Base-by-base conservation (phyloP, 2,888 invertebrate species). In the Rhagium mordax region DNA sequence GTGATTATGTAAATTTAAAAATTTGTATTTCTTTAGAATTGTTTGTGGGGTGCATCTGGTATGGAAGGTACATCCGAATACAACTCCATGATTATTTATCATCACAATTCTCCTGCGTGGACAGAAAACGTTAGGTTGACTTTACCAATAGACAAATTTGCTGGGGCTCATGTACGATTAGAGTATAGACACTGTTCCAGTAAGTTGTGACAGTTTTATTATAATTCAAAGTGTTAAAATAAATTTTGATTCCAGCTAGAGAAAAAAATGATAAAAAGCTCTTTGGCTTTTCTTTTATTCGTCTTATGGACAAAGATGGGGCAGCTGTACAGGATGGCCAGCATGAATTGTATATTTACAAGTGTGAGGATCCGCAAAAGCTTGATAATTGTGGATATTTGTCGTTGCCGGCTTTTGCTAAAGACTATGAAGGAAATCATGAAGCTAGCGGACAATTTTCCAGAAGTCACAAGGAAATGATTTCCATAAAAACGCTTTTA, bases 121-220 rank as follows among this genome's bases (percentile, higher is more conserved):
- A 93, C 93, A 74, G 98, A 98, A 87, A 96, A 95, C 80, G 90
- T 96, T 53, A 91, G 97, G 74, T 90, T 98, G 75, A 94, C 95
- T 5, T 93, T 98, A 67, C 97, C 98, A 3, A 94, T 98, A 75
- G 98, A 98, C 84, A 95, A 94, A 78, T 98, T 98, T 88, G 94
- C 96, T 48, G 93, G 94, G n/a, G 95, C 97, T 16, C 98, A 98
- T 87, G 92, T 98, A 2, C 91, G 98, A 74, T 92, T 98, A 80
- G 97, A 98, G 88, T 97, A 96, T 86, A 90, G 96, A 41, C 98
- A 98, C 88, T 98, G 98, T 85, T 98, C 97, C 70, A 97, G 96
- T 95, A 88, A 92, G 93, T 91, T 74, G 6, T 13, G 15, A 18
- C 18, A 21, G 49, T 49, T 51, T 13, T 59, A n/a, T n/a, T n/a